Evolutionary conservation across 1,140 invertebrate genomes (phyloP), one percentile per base, ranked within the genome.

Genomic region (Eriosoma lanigerum): DNA sequence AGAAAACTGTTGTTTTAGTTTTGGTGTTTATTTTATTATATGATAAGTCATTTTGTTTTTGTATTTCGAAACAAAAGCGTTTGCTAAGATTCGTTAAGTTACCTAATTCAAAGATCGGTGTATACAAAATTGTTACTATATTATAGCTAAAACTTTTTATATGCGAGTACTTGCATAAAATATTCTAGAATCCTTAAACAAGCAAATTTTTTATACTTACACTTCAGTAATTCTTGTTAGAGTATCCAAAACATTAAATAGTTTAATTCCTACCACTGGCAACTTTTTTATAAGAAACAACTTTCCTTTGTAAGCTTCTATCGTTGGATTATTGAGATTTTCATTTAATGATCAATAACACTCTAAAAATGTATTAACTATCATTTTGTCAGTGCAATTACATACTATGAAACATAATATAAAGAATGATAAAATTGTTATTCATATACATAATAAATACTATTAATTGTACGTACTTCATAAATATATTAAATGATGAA

Each of bases 221-320:
- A 38, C 32, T 38, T 21, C 44, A 15, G 44, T 68, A 48, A 68
- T 68, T 68, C 32, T 68, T 68, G 66, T 68, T 21, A 15, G 15
- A 68, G 15, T 46, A 68, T 68, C n/a, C 6, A 48, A 48, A 48
- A 48, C 44, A 48, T 68, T 68, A 24, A 44, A 68, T 21, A 48
- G 21, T 32, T 15, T 68, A 46, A 68, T 68, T 17, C 38, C 48
- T 48, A 48, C 21, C 48, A n/a, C 26, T 21, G 17, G 32, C 29
- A 76, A 76, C 52, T 76, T 76, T 76, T 76, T n/a, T n/a, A 24
- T n/a, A 46, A 58, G 21, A 44, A 24, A 76, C 72, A 29, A 5
- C 70, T 73, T 13, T 56, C 52, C n/a, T 10, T 13, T n/a, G 26
- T 32, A 52, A 10, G 50, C 50, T 13, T 54, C 70, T 54, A 54